Percentiles rank a stretch among this genome's conserved stretches.
Evolutionary conservation across 2,113 vertebrate species (phyloP).

Genomic region (Hyperoodon ampullatus): DNA sequence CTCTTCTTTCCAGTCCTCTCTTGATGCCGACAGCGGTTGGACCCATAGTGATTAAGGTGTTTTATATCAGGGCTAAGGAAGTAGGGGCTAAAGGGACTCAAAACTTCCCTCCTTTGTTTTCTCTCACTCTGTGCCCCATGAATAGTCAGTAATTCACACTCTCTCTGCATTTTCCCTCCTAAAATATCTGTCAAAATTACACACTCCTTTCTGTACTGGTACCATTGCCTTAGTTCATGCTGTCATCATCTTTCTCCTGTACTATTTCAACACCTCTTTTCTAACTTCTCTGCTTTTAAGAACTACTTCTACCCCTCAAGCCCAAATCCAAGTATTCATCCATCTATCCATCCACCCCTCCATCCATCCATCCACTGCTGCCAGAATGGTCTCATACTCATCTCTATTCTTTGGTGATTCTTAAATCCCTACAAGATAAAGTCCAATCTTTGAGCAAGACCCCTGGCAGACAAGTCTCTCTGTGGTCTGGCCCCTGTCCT

Average conservation of each 20-base stretch:
- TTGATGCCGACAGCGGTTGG: background rate
- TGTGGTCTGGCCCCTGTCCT: background rate
- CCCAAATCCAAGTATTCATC: background rate
- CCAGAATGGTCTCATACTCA: background rate
- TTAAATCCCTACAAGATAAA: background rate
- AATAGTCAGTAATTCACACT: background rate
- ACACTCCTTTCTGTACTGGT: background rate
- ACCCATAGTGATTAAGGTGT: background rate
- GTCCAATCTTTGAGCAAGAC: background rate
- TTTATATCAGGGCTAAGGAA: background rate
- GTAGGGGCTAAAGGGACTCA: background rate
- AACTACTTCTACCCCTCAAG: background rate
- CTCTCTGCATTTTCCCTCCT: background rate
- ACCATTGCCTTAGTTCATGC: background rate
- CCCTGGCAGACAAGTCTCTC: background rate
- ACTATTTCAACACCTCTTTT: slow-evolving; percentile 11
- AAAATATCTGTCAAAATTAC: background rate
- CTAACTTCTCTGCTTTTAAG: slow-evolving; percentile 33
- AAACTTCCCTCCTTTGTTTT: background rate
- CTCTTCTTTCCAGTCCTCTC: slow-evolving; percentile 15
- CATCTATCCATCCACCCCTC: background rate
- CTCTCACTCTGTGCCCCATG: background rate
- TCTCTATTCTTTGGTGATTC: background rate
- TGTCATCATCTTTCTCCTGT: background rate
- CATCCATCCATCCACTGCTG: background rate